A percentile compares a stretch with the other conserved stretches of the same genome.
These are phyloP conservation scores for Drosophila littoralis DNA, from an alignment of 1,140 invertebrate genomes.

Conservation along the genomic window DNA sequence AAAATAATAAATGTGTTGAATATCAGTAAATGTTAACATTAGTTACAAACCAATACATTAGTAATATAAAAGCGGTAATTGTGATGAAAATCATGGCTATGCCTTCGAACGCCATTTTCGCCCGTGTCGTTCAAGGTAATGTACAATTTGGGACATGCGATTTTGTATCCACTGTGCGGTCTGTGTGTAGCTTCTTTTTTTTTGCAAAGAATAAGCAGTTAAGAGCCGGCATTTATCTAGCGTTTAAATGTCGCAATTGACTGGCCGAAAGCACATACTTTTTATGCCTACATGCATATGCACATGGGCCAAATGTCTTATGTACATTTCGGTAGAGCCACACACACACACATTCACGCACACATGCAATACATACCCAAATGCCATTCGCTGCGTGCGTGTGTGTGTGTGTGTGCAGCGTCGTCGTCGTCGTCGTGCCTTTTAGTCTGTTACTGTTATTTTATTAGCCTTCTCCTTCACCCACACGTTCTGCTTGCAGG, in stretches of 20 bases:
- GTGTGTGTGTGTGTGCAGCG: conserved; percentile 25
- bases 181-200: conserved; percentile 27
- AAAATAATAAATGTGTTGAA: conserved; percentile 41
- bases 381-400: conserved; percentile 20
- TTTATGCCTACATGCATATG: conserved; percentile 6
- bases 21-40: conserved; percentile 11
- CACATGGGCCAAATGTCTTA: conserved; percentile 36
- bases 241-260: background rate
- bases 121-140: conserved; percentile 63
- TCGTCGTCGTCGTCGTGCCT: conserved; percentile 50
- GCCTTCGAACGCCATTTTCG: conserved; percentile 54
- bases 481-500: conserved; percentile 47
- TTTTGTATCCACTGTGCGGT: conserved; percentile 41
- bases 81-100: conserved; percentile 25
- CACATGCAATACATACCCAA: conserved; percentile 46
- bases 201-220: conserved; percentile 15
- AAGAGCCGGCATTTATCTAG: background rate
- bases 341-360: conserved; percentile 27
- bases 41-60: conserved; percentile 5
- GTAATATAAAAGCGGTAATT: conserved; percentile 19
- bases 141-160: conserved; percentile 58
- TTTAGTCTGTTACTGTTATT: conserved; percentile 30
- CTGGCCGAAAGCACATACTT: background rate
- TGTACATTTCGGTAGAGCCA: conserved; percentile 28
- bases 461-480: conserved; percentile 12